These are phyloP conservation scores for Campoplex capitator DNA, from an alignment of 2,888 invertebrate genomes.

Conservation along the genomic window DNA sequence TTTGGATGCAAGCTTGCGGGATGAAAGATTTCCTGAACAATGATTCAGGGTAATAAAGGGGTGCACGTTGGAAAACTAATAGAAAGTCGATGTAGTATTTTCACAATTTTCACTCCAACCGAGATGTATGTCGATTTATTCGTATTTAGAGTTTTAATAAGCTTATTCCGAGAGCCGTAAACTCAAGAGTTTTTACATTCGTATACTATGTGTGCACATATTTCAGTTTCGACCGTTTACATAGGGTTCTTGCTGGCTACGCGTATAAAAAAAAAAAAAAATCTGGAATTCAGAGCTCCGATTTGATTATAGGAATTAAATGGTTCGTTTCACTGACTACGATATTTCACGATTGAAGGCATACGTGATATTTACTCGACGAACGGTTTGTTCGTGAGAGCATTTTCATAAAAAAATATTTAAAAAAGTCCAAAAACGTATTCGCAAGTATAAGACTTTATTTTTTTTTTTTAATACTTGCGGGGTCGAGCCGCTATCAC, in stretches of 20 bases:
- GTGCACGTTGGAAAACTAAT: conserved; percentile 18
- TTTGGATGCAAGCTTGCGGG: not conserved
- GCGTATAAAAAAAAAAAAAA: conserved; percentile 37
- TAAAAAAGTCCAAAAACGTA: too few species aligned
- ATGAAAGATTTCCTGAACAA: conserved; percentile 22
- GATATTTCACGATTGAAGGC: conserved; percentile 16
- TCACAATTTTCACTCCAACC: conserved; percentile 1
- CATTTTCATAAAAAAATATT: too few species aligned
- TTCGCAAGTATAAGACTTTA: too few species aligned
- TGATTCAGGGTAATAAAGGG: not conserved
- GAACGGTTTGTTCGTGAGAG: too few species aligned
- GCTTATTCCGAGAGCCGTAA: conserved; percentile 2
- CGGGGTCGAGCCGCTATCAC: too few species aligned
- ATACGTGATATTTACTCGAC: not conserved
- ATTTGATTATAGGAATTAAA: conserved; percentile 38
- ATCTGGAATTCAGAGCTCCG: not conserved
- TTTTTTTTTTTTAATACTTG: too few species aligned
- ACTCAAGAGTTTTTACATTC: not conserved
- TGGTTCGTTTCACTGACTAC: conserved; percentile 6
- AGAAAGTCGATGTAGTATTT: conserved; percentile 12
- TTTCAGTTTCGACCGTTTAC: not conserved
- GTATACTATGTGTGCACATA: conserved; percentile 6
- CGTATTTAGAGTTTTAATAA: conserved; percentile 47
- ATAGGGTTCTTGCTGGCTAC: conserved; percentile 5
- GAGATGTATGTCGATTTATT: conserved; percentile 16